A percentile compares a stretch with the other conserved stretches of the same genome.
These are phyloP conservation scores for Margarornis squamiger DNA, from an alignment of 2,797 vertebrate species.

Conservation along the genomic window DNA sequence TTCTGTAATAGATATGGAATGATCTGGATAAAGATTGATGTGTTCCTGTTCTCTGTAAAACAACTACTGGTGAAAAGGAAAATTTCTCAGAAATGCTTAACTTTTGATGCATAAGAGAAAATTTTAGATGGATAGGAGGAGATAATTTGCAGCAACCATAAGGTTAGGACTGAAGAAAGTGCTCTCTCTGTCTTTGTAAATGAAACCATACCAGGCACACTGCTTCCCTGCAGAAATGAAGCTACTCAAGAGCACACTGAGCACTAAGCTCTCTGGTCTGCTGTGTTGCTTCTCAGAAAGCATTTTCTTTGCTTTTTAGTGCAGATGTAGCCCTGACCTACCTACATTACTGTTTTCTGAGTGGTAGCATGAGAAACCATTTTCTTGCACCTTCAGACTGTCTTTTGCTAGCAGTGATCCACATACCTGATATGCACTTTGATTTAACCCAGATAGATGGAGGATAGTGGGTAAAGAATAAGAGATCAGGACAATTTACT, in stretches of 20 bases:
- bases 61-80: not conserved
- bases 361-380: not conserved
- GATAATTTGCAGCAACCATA: not conserved
- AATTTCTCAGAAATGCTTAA: not conserved
- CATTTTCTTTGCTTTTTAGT: not conserved
- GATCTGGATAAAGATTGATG: not conserved
- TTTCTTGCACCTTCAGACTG: not conserved
- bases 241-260: not conserved
- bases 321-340: not conserved
- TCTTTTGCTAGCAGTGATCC: not conserved
- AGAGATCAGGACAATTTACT: not conserved
- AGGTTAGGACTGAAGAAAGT: not conserved
- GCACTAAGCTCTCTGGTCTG: not conserved
- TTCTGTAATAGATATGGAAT: not conserved
- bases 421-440: not conserved
- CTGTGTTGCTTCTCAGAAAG: not conserved
- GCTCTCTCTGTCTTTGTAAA: not conserved
- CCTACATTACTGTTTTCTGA: not conserved
- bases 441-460: not conserved
- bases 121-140: not conserved
- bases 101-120: not conserved
- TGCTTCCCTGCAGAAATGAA: not conserved
- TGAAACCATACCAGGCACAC: not conserved
- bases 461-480: not conserved
- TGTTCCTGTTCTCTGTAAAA: not conserved